phyloP scores from a whole-genome alignment of 2,113 vertebrate species.

The Meles meles region DNA sequence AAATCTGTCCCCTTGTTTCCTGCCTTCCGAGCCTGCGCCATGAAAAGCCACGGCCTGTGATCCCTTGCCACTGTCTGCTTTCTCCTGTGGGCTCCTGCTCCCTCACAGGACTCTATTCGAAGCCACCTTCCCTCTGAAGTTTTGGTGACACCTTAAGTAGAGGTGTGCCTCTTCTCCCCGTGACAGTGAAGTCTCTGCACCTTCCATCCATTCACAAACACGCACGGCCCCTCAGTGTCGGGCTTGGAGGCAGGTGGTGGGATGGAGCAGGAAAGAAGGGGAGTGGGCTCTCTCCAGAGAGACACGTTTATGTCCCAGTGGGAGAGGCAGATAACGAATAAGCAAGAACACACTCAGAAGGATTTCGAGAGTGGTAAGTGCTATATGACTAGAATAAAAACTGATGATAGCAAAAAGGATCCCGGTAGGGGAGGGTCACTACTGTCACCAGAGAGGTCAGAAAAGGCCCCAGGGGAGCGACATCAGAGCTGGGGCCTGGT shows the following conservation, averaged over 20 bases:
- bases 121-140: neutral
- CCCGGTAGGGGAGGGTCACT: neutral
- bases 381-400: neutral
- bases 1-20: neutral
- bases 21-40: neutral
- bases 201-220: neutral
- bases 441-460: neutral
- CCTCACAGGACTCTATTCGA: neutral
- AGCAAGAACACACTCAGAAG: neutral
- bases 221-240: rapidly evolving
- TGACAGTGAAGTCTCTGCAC: neutral
- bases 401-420: neutral
- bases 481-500: neutral
- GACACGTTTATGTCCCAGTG: neutral
- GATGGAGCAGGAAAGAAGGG: neutral
- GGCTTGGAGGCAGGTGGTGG: neutral
- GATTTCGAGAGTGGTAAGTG: neutral
- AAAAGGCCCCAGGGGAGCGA: neutral
- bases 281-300: neutral
- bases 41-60: neutral
- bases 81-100: neutral
- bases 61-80: neutral
- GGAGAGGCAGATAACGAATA: neutral
- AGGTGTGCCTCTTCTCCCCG: neutral
- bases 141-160: neutral